These are phyloP conservation scores for Piprites chloris DNA, from an alignment of 2,113 vertebrate species.

Conservation along the genomic window DNA sequence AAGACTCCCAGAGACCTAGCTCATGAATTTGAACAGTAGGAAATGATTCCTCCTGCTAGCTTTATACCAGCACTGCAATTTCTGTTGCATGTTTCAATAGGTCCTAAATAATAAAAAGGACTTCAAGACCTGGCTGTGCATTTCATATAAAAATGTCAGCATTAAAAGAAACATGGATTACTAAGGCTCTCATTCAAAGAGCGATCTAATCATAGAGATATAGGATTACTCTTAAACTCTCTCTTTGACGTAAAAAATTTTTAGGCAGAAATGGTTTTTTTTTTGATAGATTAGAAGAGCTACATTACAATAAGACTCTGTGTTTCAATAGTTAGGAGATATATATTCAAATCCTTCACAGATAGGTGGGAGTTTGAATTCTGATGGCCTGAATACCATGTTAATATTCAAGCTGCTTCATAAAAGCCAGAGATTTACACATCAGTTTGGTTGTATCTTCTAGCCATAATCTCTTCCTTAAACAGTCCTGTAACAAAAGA, in stretches of 20 bases:
- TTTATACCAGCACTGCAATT: conserved; percentile 11
- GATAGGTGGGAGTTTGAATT: neutral
- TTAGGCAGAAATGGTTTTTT: neutral
- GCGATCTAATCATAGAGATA: neutral
- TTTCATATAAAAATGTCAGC: conserved; percentile 2
- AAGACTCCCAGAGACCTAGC: neutral
- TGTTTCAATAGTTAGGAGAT: neutral
- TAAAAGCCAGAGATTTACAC: neutral
- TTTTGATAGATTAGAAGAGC: neutral
- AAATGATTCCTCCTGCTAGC: conserved; percentile 32
- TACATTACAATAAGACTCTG: neutral
- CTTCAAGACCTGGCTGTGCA: neutral
- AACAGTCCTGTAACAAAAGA: neutral
- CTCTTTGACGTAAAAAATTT: neutral
- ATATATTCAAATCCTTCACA: neutral
- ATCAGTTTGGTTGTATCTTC: neutral
- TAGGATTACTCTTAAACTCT: neutral
- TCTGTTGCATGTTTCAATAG: conserved; percentile 6
- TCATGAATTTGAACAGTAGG: conserved; percentile 33
- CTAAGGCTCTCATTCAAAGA: neutral
- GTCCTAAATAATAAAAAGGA: neutral
- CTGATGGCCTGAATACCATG: neutral
- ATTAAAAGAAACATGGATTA: neutral
- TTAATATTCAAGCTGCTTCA: neutral
- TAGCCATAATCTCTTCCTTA: neutral